These are phyloP conservation scores for Trichonephila inaurata DNA, from an alignment of 1,140 invertebrate genomes.

Conservation along the genomic window DNA sequence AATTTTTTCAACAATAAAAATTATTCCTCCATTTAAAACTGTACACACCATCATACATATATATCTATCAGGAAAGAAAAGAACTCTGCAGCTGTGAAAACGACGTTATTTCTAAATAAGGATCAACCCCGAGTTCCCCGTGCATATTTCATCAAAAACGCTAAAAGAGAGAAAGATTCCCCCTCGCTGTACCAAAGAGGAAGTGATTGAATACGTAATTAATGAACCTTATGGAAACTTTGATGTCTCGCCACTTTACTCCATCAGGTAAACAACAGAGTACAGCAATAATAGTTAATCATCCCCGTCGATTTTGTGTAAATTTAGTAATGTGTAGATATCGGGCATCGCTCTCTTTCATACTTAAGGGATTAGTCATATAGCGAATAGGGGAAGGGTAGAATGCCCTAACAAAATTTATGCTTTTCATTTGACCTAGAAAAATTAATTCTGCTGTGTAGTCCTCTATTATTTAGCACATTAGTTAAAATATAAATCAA, in stretches of 20 bases:
- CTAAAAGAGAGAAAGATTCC: conserved; percentile 40
- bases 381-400: neutral
- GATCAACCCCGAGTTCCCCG: neutral
- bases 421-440: conserved; percentile 22
- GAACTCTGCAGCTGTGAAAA: neutral
- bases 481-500: neutral
- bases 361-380: neutral
- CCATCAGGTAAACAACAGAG: conserved; percentile 57
- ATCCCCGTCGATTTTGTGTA: conserved; percentile 39
- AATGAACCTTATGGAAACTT: conserved; percentile 53
- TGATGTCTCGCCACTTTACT: conserved; percentile 46
- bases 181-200: neutral
- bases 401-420: conserved; percentile 13
- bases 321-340: conserved; percentile 63
- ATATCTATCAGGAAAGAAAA: neutral
- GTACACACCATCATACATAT: too few species aligned
- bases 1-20: neutral
- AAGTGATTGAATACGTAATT: conserved; percentile 54
- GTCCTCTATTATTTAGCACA: neutral
- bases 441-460: conserved; percentile 22
- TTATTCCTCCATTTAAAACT: neutral
- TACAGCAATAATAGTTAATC: conserved; percentile 64
- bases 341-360: conserved; percentile 58
- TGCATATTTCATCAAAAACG: conserved; percentile 41
- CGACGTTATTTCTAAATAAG: conserved; percentile 20